Base-by-base conservation (phyloP, 2,888 invertebrate genomes). In the Cremastinae sp. region DNA sequence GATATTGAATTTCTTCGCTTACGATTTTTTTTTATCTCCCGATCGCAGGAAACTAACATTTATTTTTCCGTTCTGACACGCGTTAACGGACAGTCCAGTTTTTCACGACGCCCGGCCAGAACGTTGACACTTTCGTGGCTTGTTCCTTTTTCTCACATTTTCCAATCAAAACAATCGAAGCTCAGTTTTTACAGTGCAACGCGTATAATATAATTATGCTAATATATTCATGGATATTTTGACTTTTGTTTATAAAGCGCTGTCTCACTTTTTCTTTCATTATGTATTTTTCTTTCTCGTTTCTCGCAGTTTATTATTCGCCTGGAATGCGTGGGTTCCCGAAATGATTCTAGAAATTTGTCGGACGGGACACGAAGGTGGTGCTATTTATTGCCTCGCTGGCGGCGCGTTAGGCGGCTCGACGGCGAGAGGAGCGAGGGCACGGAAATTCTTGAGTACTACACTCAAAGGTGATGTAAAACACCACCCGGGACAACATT, bases 311-410 rank as follows among this genome's bases (percentile, higher is more conserved):
- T 77, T 70, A 59, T 73, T 73, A 73, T 69, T 74, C 70, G 74
- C 49, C 58, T 34, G 65, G 56, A 68, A 74, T 75, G 71, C 74
- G 61, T 73, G 73, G 65, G 65, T 59, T 73, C 59, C 66, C 43
- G 66, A 74, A 70, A 69, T 69, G 74, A 77, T 77, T 74, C 70
- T 77, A 70, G 77, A 77, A 74, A 77, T 77, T 74, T 77, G 77
- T 77, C 74, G 68, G 70, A 54, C 74, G 69, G 62, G 70, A 61
- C 53, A 70, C 64, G 65, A 56, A 70, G 66, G 70, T 58, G 70
- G 53, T 22, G 77, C 69, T 74, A 77, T 77, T 77, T 77, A 77
- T 77, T 64, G 56, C 65, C 54, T 38, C 54, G 54, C 41, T 47
- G 38, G 58, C 18, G 20, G 62, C 56, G 62, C 47, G 47, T 45